These are phyloP conservation scores for Scomber scombrus DNA, from an alignment of 2,113 vertebrate genomes.

Conservation along the genomic window DNA sequence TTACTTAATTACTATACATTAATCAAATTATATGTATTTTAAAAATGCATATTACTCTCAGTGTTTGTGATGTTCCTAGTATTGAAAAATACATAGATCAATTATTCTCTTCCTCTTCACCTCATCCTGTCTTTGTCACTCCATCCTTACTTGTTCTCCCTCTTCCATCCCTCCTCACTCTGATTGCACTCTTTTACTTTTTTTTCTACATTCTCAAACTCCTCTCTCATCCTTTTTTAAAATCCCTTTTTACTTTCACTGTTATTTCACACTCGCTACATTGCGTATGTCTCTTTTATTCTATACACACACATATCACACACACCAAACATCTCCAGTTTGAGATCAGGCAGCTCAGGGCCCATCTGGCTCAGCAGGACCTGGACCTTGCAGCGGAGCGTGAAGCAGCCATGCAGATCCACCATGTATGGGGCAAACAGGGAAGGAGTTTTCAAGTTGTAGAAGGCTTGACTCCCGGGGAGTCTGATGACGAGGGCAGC, in stretches of 20 bases:
- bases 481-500: conserved; percentile 88
- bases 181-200: background rate
- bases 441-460: conserved; percentile 92
- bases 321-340: conserved; percentile 84
- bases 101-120: background rate
- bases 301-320: background rate
- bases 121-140: background rate
- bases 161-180: background rate
- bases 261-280: background rate
- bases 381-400: conserved; percentile 94
- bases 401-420: conserved; percentile 93
- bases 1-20: too few relatives aligned
- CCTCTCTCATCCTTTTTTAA: background rate
- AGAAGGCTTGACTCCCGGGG: conserved; percentile 84
- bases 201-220: background rate
- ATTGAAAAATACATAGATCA: background rate
- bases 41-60: too few relatives aligned
- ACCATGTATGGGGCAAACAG: conserved; percentile 90
- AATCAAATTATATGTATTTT: too few relatives aligned
- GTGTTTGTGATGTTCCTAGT: too few relatives aligned
- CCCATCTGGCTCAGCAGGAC: conserved; percentile 97
- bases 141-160: background rate
- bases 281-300: conserved; percentile 10
- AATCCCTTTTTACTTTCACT: background rate
- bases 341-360: conserved; percentile 96